Percentiles rank a stretch among this genome's conserved stretches.
Evolutionary conservation across 2,797 vertebrate species (phyloP).

Genomic region (Caiman crocodilus): DNA sequence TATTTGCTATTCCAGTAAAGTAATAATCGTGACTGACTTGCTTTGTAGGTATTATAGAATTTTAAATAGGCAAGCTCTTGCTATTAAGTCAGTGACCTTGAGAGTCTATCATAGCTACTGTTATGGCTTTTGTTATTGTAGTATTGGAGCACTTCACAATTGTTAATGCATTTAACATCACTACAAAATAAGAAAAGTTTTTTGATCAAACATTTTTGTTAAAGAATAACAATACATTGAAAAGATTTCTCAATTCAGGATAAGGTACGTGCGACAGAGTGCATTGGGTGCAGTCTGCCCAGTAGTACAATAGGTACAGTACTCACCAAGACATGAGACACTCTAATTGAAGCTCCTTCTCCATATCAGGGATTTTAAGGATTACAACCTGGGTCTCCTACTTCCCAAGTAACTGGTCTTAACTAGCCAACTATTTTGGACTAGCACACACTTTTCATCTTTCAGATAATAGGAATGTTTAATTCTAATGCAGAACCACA

Average conservation of each 20-base stretch:
- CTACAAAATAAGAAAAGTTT: background rate
- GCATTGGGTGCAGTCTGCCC: too few species aligned
- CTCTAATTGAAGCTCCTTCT: too few species aligned
- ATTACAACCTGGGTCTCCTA: too few species aligned
- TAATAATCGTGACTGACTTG: background rate
- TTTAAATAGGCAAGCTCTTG: background rate
- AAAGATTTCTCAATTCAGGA: background rate
- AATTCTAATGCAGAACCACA: background rate
- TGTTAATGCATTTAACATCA: background rate
- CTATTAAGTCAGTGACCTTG: rapidly evolving
- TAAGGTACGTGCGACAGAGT: rapidly evolving
- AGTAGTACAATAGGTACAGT: too few species aligned
- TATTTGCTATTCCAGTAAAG: background rate
- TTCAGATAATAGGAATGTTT: background rate
- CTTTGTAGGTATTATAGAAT: background rate
- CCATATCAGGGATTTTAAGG: too few species aligned
- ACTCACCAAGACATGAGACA: too few species aligned
- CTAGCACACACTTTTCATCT: too few species aligned
- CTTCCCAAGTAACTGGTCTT: too few species aligned
- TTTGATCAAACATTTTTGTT: background rate
- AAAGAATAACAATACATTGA: background rate
- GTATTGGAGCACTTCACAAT: background rate
- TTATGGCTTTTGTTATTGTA: rapidly evolving
- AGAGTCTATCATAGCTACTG: rapidly evolving
- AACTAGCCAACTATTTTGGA: too few species aligned